These are phyloP conservation scores for Rhagonycha lutea DNA, from an alignment of 2,888 invertebrate genomes.

Conservation along the genomic window DNA sequence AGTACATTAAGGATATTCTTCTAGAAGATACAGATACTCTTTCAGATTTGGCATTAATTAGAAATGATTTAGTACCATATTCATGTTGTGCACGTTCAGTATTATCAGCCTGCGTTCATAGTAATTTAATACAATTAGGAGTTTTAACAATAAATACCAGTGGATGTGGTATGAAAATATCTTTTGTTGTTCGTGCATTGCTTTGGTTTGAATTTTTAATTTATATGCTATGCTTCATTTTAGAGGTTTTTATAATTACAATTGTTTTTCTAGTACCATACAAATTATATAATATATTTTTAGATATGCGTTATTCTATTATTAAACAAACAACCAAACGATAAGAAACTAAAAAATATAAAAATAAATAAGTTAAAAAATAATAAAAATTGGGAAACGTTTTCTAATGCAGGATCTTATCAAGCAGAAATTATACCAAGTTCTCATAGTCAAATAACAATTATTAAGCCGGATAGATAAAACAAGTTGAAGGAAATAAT, in stretches of 20 bases:
- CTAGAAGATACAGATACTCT: constrained; percentile 30
- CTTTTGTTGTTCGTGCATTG: constrained; percentile 28
- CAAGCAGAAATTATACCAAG: neutral
- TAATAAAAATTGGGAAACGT: neutral
- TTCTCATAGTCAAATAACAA: constrained; percentile 2
- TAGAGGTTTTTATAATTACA: constrained; percentile 34
- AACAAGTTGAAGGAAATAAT: neutral
- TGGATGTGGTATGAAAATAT: constrained; percentile 37
- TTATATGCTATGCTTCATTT: constrained; percentile 29
- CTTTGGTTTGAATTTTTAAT: constrained; percentile 35
- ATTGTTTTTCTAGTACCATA: neutral
- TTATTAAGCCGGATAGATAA: neutral
- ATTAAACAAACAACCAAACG: neutral
- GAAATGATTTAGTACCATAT: constrained; percentile 36
- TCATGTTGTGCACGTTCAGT: constrained; percentile 39
- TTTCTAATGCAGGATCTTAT: neutral
- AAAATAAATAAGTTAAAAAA: neutral
- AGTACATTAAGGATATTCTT: constrained; percentile 15
- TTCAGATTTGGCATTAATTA: constrained; percentile 27
- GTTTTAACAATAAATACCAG: constrained; percentile 35
- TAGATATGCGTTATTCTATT: constrained; percentile 8
- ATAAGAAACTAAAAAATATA: neutral
- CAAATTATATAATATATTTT: constrained; percentile 2
- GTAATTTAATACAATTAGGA: constrained; percentile 36
- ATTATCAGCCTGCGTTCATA: constrained; percentile 34